phyloP scores from a whole-genome alignment of 2,888 invertebrate species.

The Polydrusus tereticollis region DNA sequence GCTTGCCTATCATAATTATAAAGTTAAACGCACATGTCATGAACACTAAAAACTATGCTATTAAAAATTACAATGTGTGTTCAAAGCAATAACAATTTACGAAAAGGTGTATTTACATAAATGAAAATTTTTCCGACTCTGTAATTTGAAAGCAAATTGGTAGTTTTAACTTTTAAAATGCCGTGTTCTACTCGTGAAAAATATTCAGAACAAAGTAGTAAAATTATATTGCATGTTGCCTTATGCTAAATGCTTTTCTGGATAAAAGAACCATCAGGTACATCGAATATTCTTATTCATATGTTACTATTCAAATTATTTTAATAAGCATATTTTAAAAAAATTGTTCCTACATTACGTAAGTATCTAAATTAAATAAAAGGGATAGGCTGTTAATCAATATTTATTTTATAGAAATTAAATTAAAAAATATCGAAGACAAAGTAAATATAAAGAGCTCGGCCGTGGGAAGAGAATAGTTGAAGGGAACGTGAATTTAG shows the following conservation, averaged over 20 bases:
- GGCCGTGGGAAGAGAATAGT: too few relatives aligned
- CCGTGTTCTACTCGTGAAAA: conserved; percentile 44
- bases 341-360: too few relatives aligned
- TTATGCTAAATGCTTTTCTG: conserved; percentile 41
- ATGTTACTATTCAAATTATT: conserved; percentile 16
- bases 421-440: too few relatives aligned
- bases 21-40: background rate
- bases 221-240: conserved; percentile 41
- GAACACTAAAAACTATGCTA: background rate
- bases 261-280: conserved; percentile 25
- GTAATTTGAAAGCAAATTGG: conserved; percentile 47
- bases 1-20: conserved; percentile 4
- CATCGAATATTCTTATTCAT: conserved; percentile 20
- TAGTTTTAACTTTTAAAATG: conserved; percentile 46
- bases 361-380: too few relatives aligned
- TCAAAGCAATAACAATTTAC: conserved; percentile 51
- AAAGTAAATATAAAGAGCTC: too few relatives aligned
- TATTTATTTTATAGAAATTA: too few relatives aligned
- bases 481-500: too few relatives aligned
- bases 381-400: too few relatives aligned
- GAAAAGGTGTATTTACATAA: conserved; percentile 45
- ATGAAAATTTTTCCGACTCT: conserved; percentile 42
- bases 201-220: conserved; percentile 38
- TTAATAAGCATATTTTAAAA: too few relatives aligned
- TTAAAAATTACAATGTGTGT: conserved; percentile 44